A percentile compares a stretch with the other conserved stretches of the same genome.
Evolutionary conservation across 2,797 vertebrate genomes (phyloP).

Genomic region (Pagetopsis macropterus): DNA sequence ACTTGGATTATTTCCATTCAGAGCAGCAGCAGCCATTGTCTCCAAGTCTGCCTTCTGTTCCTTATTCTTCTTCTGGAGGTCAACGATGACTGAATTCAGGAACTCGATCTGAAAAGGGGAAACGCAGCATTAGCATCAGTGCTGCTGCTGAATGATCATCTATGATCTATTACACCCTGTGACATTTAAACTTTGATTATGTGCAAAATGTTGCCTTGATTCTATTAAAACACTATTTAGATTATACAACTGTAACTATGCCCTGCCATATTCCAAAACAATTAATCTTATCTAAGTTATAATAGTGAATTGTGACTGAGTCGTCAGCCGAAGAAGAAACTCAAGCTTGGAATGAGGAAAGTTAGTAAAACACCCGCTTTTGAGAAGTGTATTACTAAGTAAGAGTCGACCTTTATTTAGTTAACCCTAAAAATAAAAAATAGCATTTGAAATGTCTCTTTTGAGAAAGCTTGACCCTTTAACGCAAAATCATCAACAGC

Average conservation of each 20-base stretch:
- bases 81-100: slow-evolving; percentile 96
- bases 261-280: slow-evolving; percentile 3
- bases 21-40: slow-evolving; percentile 92
- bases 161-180: neutral
- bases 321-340: slow-evolving; percentile 43
- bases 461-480: no score
- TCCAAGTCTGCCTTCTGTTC: slow-evolving; percentile 92
- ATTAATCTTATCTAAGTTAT: neutral
- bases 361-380: slow-evolving; percentile 4
- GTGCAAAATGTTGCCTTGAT: neutral
- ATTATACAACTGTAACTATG: neutral
- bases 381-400: neutral
- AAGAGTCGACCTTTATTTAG: neutral
- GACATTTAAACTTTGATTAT: slow-evolving; percentile 2
- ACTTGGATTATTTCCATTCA: slow-evolving; percentile 91
- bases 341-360: slow-evolving; percentile 23
- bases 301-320: slow-evolving; percentile 13
- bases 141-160: neutral
- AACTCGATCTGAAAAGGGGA: slow-evolving; percentile 89
- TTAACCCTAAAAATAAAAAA: no score
- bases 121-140: slow-evolving; percentile 18
- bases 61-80: slow-evolving; percentile 92
- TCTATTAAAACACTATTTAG: neutral
- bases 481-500: no score
- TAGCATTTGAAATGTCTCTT: no score